Conservation (phyloP, 2,797 vertebrate species). For the Phylloscopus collybita region DNA sequence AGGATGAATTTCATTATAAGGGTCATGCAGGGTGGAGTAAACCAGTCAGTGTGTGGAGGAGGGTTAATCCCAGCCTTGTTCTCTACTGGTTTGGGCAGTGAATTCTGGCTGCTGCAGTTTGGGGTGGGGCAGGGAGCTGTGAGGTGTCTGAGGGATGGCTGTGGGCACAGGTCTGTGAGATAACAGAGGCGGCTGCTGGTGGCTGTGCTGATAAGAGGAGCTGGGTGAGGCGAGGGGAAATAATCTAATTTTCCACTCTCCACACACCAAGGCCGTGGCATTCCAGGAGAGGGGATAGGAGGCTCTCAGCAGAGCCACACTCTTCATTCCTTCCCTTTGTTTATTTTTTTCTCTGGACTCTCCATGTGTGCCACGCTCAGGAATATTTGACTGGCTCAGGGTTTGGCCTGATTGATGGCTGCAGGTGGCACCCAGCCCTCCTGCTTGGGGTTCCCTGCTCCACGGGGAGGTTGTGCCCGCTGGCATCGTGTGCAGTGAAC, state of each 20-base stretch:
- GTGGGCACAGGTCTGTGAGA: background rate
- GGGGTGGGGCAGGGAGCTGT: background rate
- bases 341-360: fast-evolving
- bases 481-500: fast-evolving
- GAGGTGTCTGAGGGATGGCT: fast-evolving
- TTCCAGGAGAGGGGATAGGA: background rate
- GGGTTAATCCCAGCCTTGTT: background rate
- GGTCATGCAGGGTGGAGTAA: background rate
- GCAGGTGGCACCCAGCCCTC: background rate
- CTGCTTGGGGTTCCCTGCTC: background rate
- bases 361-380: background rate
- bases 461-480: fast-evolving
- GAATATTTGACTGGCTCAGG: background rate
- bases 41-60: background rate
- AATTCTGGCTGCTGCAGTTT: background rate
- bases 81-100: background rate
- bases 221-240: background rate
- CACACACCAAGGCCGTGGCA: fast-evolving
- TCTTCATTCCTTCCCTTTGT: background rate
- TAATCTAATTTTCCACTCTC: background rate
- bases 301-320: background rate
- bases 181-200: fast-evolving
- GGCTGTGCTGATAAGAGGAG: background rate
- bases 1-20: background rate
- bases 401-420: background rate